Evolutionary conservation across 2,797 vertebrate genomes (phyloP), one percentile per base, ranked within the genome.

Genomic region (Enoplosus armatus): DNA sequence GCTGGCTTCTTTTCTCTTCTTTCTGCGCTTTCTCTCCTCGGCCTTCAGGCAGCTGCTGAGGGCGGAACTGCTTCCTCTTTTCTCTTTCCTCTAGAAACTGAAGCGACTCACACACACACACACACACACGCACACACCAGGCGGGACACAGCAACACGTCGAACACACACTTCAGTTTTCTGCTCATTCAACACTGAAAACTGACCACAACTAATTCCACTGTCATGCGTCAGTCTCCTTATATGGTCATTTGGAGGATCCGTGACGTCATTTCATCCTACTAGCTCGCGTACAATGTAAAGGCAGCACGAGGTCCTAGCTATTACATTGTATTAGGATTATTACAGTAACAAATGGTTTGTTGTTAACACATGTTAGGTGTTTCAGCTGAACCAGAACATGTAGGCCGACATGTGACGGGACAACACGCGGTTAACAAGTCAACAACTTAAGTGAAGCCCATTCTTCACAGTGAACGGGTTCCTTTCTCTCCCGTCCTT

Each of bases 31-130:
- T 12, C 37, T 27, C 4, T 39, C 18, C 31, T 58, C 69, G 79
- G 80, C 79, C 85, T 82, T 1, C 59, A 4, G 35, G 47, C 68
- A 20, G 79, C 60, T 73, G n/a, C 62, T 22, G 67, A 80, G 90
- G 91, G 89, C 85, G 91, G 91, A 87, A 80, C 91, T 77, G 84
- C 79, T 92, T 92, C 89, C 87, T 88, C 89, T 89, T 91, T 77
- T 69, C 76, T 82, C 53, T 76, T 63, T 72, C 67, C 80, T 72
- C 60, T 41, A 70, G 26, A 82, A 63, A 80, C 60, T 54, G 6
- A 26, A 55, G 56, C 26, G 18, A 50, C 54, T n/a, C 54, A 12
- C 48, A 7, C 26, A 6, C 47, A 20, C 39, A 29, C 58, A 61
- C 37, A 27, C 59, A 8, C 22, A 9, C 24, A 35, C 27, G 6